phyloP scores from a whole-genome alignment of 2,797 vertebrate species.

The Malacoctenus gilli region DNA sequence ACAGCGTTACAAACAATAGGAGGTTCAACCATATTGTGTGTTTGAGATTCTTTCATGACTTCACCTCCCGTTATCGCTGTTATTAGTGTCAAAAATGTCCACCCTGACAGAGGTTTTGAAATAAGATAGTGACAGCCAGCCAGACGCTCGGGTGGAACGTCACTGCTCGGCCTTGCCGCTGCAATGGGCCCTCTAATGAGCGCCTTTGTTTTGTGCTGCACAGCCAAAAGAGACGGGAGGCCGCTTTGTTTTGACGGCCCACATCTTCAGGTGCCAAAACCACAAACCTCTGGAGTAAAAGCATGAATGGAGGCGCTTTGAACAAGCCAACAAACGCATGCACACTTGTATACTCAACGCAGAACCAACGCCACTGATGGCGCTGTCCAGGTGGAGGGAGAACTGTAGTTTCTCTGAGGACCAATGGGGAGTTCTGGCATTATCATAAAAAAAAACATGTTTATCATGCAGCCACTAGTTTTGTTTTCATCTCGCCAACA shows the following conservation, averaged over 20 bases:
- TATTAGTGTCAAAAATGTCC: conserved; percentile 5
- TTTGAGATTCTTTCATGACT: background rate
- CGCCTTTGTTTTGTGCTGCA: conserved; percentile 55
- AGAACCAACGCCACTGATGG: conserved; percentile 15
- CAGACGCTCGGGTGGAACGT: conserved; percentile 14
- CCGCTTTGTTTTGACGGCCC: conserved; percentile 72
- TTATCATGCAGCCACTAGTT: no score
- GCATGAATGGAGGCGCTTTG: conserved; percentile 51
- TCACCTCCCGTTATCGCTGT: background rate
- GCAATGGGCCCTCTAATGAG: conserved; percentile 31
- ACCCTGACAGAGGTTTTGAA: conserved; percentile 3
- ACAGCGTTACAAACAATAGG: conserved; percentile 8
- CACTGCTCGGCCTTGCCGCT: conserved; percentile 19
- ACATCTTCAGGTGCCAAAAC: conserved; percentile 72
- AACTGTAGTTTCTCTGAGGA: background rate
- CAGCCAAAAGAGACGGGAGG: conserved; percentile 64
- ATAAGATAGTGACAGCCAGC: conserved; percentile 16
- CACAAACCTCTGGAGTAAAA: conserved; percentile 63
- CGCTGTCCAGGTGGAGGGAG: background rate
- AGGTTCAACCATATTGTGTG: background rate
- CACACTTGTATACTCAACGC: conserved; percentile 1
- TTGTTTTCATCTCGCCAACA: background rate
- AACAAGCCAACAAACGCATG: conserved; percentile 47
- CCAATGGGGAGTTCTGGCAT: background rate
- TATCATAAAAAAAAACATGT: conserved; percentile 3